A percentile compares a stretch with the other conserved stretches of the same genome.
These are phyloP conservation scores for Crotalus tigris DNA, from an alignment of 2,113 vertebrate genomes.

Conservation along the genomic window DNA sequence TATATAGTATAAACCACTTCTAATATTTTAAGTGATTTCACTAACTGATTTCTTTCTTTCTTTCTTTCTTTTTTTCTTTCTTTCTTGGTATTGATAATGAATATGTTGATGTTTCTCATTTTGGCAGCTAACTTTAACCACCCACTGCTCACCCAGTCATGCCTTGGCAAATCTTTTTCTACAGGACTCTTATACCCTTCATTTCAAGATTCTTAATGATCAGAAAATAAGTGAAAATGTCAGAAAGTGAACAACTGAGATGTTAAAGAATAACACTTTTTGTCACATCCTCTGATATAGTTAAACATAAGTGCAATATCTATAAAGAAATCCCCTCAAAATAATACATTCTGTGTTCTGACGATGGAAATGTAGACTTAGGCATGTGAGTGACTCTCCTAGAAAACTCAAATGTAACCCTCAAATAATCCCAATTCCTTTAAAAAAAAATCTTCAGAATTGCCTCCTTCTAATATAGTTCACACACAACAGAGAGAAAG, in stretches of 20 bases:
- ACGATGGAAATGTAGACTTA: neutral
- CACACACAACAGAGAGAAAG: neutral
- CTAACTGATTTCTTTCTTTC: too few relatives aligned
- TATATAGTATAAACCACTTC: too few relatives aligned
- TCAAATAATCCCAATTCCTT: neutral
- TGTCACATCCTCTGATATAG: neutral
- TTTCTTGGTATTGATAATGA: neutral
- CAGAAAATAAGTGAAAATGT: neutral
- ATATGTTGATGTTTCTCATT: conserved; percentile 25
- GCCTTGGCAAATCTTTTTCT: conserved; percentile 21
- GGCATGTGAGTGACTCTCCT: neutral
- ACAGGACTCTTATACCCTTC: neutral
- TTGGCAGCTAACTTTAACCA: conserved; percentile 13
- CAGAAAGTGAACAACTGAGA: neutral
- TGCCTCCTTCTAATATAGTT: neutral
- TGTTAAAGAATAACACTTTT: neutral
- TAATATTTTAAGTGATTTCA: too few relatives aligned
- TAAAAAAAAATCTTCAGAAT: neutral
- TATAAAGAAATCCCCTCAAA: neutral
- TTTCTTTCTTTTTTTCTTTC: neutral
- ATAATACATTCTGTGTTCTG: neutral
- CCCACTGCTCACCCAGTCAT: neutral
- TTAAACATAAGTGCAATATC: neutral
- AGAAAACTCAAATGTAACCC: neutral
- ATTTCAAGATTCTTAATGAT: conserved; percentile 26